Base-by-base conservation (phyloP, 2,888 invertebrate species). In the Exocentrus adspersus region DNA sequence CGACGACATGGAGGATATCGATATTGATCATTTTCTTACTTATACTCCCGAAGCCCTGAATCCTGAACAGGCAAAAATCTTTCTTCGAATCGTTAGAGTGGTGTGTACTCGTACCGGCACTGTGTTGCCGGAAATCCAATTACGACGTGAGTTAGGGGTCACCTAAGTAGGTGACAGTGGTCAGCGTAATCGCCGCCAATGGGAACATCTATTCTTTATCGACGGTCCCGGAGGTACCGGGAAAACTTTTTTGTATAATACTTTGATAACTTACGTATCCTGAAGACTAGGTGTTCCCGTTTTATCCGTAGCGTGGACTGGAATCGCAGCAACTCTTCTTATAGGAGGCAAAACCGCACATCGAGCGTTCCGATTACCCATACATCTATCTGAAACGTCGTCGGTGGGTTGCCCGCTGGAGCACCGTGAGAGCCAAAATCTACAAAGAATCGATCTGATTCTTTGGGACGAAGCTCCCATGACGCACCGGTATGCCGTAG, bases 161-260 rank as follows among this genome's bases (percentile, higher is more conserved):
- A n/a, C n/a, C n/a, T 12, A 17, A 4, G 16, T 16, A n/a, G 28
- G 5, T 1, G 50, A 2, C 12, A 2, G 3, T 14, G 24, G 12
- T n/a, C 9, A 21, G 21, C 1, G 21, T 3, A 9, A 37, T n/a
- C 1, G 21, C 9, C 19, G 46, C 1, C 9, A 2, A 4, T 21
- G 10, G 21, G 7, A 9, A 2, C 21, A 56, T 37, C 6, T 56
- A 6, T 56, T 64, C 63, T 69, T 64, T 56, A 17, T 82, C 5
- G 82, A 83, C 70, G 82, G 80, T 10, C 80, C 82, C 1, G 82
- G 80, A 4, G 83, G 82, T 12, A 78, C 80, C 17, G 83, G 81
- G 1, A 83, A 83, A 71, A 83, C 82, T 2, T 82, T 72, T 61
- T 60, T 82, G 1, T 80, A 78, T 58, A 72, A 70, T 41, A 71